phyloP scores from a whole-genome alignment of 2,888 invertebrate species.

The Metopia argyrocephala region DNA sequence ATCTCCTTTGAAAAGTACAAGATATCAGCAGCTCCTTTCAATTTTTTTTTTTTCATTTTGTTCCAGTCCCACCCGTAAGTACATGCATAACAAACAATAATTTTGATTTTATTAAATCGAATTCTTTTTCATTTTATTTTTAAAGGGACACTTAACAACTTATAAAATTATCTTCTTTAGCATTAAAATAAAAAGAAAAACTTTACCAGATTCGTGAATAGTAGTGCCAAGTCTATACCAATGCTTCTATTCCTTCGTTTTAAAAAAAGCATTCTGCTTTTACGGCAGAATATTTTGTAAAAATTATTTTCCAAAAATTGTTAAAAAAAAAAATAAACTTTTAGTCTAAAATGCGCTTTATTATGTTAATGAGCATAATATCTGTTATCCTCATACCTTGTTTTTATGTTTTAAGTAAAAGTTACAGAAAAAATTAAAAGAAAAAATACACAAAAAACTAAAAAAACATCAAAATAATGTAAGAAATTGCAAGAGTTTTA shows the following conservation, averaged over 20 bases:
- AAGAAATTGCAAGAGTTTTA: constrained; percentile 5
- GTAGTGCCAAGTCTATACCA: neutral
- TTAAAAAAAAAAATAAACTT: neutral
- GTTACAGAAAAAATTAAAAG: neutral
- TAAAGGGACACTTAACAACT: constrained; percentile 55
- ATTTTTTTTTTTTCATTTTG: neutral
- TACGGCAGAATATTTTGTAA: neutral
- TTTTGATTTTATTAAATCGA: constrained; percentile 45
- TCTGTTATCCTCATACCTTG: neutral
- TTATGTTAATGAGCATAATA: constrained; percentile 54
- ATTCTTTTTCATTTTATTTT: constrained; percentile 12
- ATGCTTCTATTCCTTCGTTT: neutral
- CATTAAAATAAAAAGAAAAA: constrained; percentile 30
- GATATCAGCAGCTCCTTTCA: neutral
- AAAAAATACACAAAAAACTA: constrained; percentile 30
- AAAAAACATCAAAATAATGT: neutral
- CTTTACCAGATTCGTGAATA: neutral
- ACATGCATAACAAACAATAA: constrained; percentile 32
- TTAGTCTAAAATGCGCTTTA: constrained; percentile 49
- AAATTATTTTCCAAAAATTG: constrained; percentile 32
- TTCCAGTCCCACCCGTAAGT: no score
- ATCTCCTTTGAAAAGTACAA: neutral
- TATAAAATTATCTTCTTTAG: constrained; percentile 50
- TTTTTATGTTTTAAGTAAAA: neutral
- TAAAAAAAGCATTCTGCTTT: neutral